phyloP scores from a whole-genome alignment of 2,797 vertebrate genomes.

The Coendou prehensilis region DNA sequence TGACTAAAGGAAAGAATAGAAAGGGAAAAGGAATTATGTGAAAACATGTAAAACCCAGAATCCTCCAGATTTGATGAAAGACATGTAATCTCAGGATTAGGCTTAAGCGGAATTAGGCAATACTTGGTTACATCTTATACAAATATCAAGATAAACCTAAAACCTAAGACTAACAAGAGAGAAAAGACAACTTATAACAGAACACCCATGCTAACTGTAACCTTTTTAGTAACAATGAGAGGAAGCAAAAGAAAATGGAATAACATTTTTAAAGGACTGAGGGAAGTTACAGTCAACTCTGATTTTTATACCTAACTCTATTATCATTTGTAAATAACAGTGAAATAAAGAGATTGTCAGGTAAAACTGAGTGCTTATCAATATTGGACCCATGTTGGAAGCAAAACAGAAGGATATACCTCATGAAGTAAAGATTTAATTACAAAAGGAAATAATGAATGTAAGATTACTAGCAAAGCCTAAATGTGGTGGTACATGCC shows the following conservation, averaged over 20 bases:
- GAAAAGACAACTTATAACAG: neutral
- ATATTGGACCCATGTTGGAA: neutral
- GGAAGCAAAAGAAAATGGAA: neutral
- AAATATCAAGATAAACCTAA: constrained; percentile 9
- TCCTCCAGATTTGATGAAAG: neutral
- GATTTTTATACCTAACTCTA: neutral
- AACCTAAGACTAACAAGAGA: neutral
- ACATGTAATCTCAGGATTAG: neutral
- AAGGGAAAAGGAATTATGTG: neutral
- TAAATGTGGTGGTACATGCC: neutral
- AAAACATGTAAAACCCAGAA: neutral
- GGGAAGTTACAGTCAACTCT: neutral
- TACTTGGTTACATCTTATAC: neutral
- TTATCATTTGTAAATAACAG: neutral
- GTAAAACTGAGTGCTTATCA: neutral
- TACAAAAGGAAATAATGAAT: neutral
- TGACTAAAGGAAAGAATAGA: neutral
- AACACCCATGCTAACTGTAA: neutral
- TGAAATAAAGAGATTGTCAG: neutral
- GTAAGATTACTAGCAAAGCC: neutral
- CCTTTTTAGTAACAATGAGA: neutral
- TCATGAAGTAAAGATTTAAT: neutral
- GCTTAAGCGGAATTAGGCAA: neutral
- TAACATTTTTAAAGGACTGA: neutral
- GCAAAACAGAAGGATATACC: neutral